These are phyloP conservation scores for Apus apus DNA, from an alignment of 2,113 vertebrate genomes.

Conservation along the genomic window DNA sequence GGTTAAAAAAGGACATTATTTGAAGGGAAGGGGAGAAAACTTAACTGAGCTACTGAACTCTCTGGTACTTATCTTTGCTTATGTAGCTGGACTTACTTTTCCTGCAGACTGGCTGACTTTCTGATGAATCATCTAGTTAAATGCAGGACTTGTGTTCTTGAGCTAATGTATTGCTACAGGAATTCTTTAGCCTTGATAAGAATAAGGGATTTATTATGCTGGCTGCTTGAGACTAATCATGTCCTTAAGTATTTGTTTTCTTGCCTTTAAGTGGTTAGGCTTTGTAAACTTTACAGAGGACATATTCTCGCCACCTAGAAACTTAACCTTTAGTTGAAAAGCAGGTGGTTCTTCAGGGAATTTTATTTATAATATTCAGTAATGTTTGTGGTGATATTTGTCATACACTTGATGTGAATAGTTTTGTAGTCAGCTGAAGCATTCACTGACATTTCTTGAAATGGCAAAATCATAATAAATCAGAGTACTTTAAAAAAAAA, in stretches of 20 bases:
- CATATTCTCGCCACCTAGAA: neutral
- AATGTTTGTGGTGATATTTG: neutral
- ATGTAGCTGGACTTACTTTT: neutral
- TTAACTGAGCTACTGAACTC: neutral
- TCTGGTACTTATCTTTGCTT: neutral
- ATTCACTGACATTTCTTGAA: neutral
- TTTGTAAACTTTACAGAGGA: neutral
- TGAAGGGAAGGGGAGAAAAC: neutral
- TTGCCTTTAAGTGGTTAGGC: neutral
- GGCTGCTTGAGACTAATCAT: neutral
- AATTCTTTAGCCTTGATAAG: conserved; percentile 18
- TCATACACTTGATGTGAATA: neutral
- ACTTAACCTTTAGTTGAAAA: neutral
- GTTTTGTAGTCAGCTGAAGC: neutral
- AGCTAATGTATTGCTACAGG: neutral
- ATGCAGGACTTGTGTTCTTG: neutral
- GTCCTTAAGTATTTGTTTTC: neutral
- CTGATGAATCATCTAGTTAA: conserved; percentile 51
- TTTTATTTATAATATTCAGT: neutral
- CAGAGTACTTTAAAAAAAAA: neutral
- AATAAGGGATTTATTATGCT: neutral
- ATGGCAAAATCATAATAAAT: neutral
- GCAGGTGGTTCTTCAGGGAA: neutral
- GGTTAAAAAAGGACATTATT: neutral
- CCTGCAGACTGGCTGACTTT: neutral